Evolutionary conservation across 2,888 invertebrate genomes (phyloP).

Genomic region (Ichneumoninae sp.): DNA sequence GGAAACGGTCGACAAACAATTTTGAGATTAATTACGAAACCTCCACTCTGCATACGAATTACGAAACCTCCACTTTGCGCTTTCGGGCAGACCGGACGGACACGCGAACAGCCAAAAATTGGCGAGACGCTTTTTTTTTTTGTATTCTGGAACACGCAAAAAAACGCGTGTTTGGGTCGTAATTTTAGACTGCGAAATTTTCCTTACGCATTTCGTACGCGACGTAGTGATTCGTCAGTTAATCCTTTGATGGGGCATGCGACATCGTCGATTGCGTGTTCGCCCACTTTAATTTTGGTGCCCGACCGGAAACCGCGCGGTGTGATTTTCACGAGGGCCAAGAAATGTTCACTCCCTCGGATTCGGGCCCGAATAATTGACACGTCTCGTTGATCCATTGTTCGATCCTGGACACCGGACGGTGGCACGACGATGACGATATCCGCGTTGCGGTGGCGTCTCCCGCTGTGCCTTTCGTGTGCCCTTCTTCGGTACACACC

Average conservation of each 20-base stretch:
- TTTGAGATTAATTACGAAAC: no score
- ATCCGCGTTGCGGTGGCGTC: constrained; percentile 29
- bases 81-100: not conserved
- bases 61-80: no score
- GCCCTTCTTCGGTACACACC: constrained; percentile 12
- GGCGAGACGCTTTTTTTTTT: no score
- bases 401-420: constrained; percentile 12
- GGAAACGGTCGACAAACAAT: no score
- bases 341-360: not conserved
- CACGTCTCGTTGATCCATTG: constrained; percentile 70
- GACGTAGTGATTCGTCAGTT: not conserved
- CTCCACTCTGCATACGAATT: no score
- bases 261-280: not conserved
- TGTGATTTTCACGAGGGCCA: constrained; percentile 26
- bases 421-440: constrained; percentile 19
- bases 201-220: not conserved
- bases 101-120: no score
- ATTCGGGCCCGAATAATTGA: constrained; percentile 71
- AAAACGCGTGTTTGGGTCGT: not conserved
- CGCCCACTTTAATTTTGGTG: not conserved
- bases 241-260: not conserved
- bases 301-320: constrained; percentile 1
- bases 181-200: not conserved
- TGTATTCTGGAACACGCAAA: no score
- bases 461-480: constrained; percentile 34